Evolutionary conservation across 2,797 vertebrate species (phyloP), one percentile per base, ranked within the genome.

Genomic region (Cryptoblepharus egeriae): DNA sequence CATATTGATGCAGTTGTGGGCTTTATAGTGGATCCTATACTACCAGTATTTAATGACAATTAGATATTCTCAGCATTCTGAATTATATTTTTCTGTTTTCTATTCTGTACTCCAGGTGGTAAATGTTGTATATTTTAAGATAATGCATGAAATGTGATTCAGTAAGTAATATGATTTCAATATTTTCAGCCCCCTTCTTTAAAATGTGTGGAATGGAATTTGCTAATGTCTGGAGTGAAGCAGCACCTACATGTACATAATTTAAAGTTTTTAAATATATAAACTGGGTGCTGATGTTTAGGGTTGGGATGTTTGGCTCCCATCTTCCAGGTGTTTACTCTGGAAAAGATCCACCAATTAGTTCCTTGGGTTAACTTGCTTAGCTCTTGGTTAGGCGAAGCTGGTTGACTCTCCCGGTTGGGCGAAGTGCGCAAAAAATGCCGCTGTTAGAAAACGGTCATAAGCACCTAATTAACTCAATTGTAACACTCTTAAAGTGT

Each of bases 1-100:
- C 0, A 0, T 69, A 65, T 18, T 76, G 28, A 57, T 78, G 61
- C 57, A 58, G 57, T 22, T 74, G 24, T 13, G 26, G 35, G 80
- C 67, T 63, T 88, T 90, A 73, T 84, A 67, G 79, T 75, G 65
- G 7, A 1, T 78, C 30, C 16, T 77, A 6, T 15, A 55, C 75
- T 45, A 57, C 71, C 69, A 83, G 55, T 42, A 74, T 42, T 58
- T 78, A 65, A 79, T 67, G 2, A 89, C 7, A 84, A 55, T 5
- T 73, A 24, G 72, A 55, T 28, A 11, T 8, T 73, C 3, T 2
- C 1, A 11, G 52, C 74, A 28, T 61, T 49, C 49, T 75, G 16
- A 55, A 32, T 52, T 3, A 73, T 30, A 4, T 42, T 67, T 65
- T 58, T 71, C 10, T 49, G 13, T 64, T 52, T 39, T 82, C 9